These are phyloP conservation scores for Hafferia zeledoni DNA, from an alignment of 2,797 vertebrate genomes.

Conservation along the genomic window DNA sequence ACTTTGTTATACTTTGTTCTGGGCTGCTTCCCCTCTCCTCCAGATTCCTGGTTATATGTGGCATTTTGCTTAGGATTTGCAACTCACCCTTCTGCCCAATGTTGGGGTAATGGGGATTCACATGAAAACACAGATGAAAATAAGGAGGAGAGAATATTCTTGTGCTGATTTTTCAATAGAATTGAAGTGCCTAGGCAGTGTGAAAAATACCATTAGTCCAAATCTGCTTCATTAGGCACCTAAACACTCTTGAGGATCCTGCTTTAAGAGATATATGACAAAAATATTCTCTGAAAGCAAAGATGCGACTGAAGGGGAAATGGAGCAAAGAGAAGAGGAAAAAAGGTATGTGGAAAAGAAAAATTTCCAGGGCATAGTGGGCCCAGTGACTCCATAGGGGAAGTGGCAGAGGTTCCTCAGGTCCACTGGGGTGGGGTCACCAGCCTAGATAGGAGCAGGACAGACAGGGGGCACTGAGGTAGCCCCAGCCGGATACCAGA, in stretches of 20 bases:
- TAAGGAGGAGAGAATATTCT: not conserved
- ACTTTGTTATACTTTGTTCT: not conserved
- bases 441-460: not conserved
- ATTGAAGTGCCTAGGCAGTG: not conserved
- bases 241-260: not conserved
- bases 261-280: not conserved
- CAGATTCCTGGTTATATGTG: not conserved
- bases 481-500: accelerated
- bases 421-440: accelerated
- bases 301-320: not conserved
- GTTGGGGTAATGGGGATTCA: not conserved
- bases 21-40: not conserved
- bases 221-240: slow-evolving; percentile 21
- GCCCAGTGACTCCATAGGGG: accelerated
- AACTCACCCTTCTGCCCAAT: not conserved
- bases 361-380: accelerated
- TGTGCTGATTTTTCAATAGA: not conserved
- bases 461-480: accelerated
- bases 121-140: not conserved
- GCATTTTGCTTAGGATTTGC: not conserved
- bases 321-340: not conserved
- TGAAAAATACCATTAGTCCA: not conserved
- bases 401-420: accelerated
- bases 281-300: not conserved
- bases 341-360: not conserved